These are phyloP conservation scores for Chrysolina haemoptera DNA, from an alignment of 2,888 invertebrate species.

Conservation along the genomic window DNA sequence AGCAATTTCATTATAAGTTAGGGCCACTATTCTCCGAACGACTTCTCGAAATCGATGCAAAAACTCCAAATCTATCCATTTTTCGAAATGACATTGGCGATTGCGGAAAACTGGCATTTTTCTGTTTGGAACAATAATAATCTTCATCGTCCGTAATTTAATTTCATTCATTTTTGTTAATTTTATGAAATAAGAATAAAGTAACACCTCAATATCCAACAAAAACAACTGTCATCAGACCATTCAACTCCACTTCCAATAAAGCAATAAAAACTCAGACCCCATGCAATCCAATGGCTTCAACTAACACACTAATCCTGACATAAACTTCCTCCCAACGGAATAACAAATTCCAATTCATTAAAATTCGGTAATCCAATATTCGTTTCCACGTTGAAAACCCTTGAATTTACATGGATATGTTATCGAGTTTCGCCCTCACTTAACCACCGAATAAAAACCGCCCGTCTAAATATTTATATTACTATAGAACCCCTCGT, in stretches of 20 bases:
- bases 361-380: slow-evolving; percentile 50
- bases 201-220: background rate
- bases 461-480: slow-evolving; percentile 58
- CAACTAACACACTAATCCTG: background rate
- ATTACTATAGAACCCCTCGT: slow-evolving; percentile 51
- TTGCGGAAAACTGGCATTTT: too few relatives aligned
- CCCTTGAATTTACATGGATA: slow-evolving; percentile 56
- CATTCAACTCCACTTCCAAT: background rate
- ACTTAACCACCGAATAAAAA: slow-evolving; percentile 55
- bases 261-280: background rate
- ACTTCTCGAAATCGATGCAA: too few relatives aligned
- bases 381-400: slow-evolving; percentile 48
- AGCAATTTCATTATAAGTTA: too few relatives aligned
- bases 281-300: background rate
- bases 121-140: too few relatives aligned
- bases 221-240: background rate
- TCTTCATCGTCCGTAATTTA: too few relatives aligned
- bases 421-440: slow-evolving; percentile 56
- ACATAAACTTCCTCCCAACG: slow-evolving; percentile 23
- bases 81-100: too few relatives aligned
- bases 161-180: too few relatives aligned
- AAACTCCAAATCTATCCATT: too few relatives aligned
- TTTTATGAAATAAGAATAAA: too few relatives aligned
- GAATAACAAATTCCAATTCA: slow-evolving; percentile 39
- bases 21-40: too few relatives aligned